These are phyloP conservation scores for Streptopelia turtur DNA, from an alignment of 2,797 vertebrate genomes.

Conservation along the genomic window DNA sequence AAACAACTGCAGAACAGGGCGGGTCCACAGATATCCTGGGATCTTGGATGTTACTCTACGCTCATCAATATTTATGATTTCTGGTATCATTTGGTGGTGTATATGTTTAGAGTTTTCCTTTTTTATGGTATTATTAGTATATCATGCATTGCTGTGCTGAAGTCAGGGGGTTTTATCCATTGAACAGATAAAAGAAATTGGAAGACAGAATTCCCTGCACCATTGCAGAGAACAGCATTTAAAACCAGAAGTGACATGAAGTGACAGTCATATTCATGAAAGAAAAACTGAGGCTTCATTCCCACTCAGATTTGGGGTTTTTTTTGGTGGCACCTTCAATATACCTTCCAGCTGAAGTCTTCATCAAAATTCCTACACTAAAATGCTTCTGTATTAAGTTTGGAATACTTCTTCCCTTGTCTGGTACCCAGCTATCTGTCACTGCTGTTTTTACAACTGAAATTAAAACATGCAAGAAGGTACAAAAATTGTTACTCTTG, in stretches of 20 bases:
- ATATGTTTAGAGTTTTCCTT: background rate
- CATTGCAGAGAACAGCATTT: background rate
- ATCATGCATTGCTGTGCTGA: background rate
- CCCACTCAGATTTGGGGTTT: background rate
- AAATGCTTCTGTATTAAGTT: background rate
- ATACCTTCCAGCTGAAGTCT: background rate
- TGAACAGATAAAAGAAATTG: background rate
- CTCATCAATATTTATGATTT: background rate
- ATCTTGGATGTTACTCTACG: background rate
- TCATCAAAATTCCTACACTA: background rate
- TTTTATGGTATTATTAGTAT: background rate
- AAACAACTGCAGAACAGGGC: background rate
- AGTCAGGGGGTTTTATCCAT: background rate
- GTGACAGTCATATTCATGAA: background rate
- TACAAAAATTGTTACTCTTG: background rate
- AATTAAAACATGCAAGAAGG: background rate
- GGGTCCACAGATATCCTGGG: background rate
- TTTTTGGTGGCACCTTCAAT: background rate
- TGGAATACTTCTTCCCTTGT: background rate
- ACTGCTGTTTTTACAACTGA: background rate
- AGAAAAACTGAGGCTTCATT: background rate
- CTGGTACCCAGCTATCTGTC: background rate
- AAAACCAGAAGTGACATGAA: background rate
- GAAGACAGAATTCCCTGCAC: background rate
- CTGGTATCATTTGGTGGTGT: background rate